These are phyloP conservation scores for Tapirus terrestris DNA, from an alignment of 2,113 vertebrate species.

Conservation along the genomic window DNA sequence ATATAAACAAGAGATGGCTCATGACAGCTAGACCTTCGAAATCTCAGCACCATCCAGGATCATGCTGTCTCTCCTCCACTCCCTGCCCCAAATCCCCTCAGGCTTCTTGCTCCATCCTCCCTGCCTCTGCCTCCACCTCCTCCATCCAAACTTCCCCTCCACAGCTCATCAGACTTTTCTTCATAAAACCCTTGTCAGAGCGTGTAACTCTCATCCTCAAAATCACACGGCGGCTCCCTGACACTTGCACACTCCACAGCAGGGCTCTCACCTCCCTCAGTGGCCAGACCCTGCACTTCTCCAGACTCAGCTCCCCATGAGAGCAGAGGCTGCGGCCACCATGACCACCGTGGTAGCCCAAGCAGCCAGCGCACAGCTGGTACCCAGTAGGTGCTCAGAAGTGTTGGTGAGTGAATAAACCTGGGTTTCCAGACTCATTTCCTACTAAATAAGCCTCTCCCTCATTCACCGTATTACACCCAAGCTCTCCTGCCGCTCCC, in stretches of 20 bases:
- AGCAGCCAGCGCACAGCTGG: background rate
- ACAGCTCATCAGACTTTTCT: background rate
- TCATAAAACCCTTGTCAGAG: background rate
- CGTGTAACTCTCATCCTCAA: background rate
- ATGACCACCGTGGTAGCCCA: background rate
- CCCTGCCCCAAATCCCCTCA: background rate
- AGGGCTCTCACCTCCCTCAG: no score
- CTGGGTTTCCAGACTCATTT: background rate
- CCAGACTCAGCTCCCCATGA: background rate
- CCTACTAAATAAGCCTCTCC: background rate
- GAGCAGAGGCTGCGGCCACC: background rate
- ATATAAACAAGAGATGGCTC: background rate
- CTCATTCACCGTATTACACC: background rate
- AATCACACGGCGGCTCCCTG: background rate
- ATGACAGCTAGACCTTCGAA: background rate
- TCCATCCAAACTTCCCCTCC: background rate
- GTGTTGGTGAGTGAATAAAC: background rate
- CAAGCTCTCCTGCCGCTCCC: accelerated
- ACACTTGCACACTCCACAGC: background rate
- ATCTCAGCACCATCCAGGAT: background rate
- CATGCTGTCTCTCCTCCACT: background rate
- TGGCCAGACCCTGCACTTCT: background rate
- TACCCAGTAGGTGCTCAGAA: background rate
- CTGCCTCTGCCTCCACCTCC: no score
- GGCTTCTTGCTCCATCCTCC: background rate